Evolutionary conservation across 2,113 vertebrate species (phyloP), one percentile per base, ranked within the genome.

Genomic region (Phrynocephalus versicolor): DNA sequence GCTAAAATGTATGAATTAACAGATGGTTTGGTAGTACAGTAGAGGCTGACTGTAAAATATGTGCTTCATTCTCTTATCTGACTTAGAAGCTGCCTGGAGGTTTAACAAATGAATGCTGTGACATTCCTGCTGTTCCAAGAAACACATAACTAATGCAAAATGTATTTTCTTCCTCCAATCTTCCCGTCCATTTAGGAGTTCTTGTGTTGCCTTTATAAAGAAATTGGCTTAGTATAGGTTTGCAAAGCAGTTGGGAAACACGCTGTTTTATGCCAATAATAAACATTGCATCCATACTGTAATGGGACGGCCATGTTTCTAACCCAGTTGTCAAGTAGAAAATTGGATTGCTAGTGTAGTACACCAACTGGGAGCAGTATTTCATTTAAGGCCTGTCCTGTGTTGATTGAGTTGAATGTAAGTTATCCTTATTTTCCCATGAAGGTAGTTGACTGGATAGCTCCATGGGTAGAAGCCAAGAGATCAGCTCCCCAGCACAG

Each of bases 41-140:
- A 16, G 45, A 30, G 45, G 65, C 10, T 88, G 9, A 69, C 75
- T 85, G 57, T 0, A 88, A 57, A 81, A 88, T n/a, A 41, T 82
- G 3, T 71, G 33, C 1, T 55, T 83, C 81, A 55, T 25, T 6
- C 13, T 6, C 13, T 83, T 79, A 70, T 5, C 33, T 87, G 62
- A 25, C 55, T 87, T 83, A 51, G 7, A 37, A 89, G 67, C 35
- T 70, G 0, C 62, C 65, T 35, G 77, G 74, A 23, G 58, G 18
- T 60, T 4, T 60, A 14, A 51, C 19, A 15, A 60, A 21, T 10
- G 58, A 60, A 60, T 81, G 87, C 78, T 25, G 18, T 77, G 6
- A 23, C 75, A 37, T 87, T 80, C 70, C n/a, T 25, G 74, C 87
- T 69, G 45, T 90, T 75, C 15, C 18, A 71, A 81, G n/a, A 35